Evolutionary conservation across 2,888 invertebrate genomes (phyloP).

Genomic region (Tenthredo notha): DNA sequence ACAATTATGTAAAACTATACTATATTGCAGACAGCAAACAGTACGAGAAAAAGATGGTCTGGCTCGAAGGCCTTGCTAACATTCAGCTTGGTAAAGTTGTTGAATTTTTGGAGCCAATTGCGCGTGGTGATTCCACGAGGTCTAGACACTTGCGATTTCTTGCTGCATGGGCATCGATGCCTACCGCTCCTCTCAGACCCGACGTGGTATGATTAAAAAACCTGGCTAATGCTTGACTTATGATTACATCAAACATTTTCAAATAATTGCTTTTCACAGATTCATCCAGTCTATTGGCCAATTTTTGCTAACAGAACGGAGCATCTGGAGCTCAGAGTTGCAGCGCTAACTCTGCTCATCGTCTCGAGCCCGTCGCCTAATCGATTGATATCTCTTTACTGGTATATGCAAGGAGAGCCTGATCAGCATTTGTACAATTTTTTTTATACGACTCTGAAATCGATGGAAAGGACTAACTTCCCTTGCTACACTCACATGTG

Average conservation of each 20-base stretch:
- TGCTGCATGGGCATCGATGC: slow-evolving; percentile 83
- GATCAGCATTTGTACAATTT: slow-evolving; percentile 85
- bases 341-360: slow-evolving; percentile 84
- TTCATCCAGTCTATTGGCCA: slow-evolving; percentile 84
- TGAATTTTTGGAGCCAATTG: slow-evolving; percentile 78
- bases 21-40: slow-evolving; percentile 81
- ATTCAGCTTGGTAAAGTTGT: slow-evolving; percentile 81
- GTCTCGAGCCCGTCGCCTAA: slow-evolving; percentile 84
- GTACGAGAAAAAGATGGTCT: slow-evolving; percentile 86
- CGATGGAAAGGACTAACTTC: slow-evolving; percentile 84
- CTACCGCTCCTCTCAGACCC: slow-evolving; percentile 79
- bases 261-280: slow-evolving; percentile 71
- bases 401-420: slow-evolving; percentile 83
- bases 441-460: slow-evolving; percentile 86
- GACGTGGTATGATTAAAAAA: slow-evolving; percentile 77
- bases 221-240: neutral
- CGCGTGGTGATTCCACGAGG: slow-evolving; percentile 73
- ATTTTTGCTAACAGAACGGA: slow-evolving; percentile 85
- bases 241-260: slow-evolving; percentile 33
- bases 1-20: neutral
- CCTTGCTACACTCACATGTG: slow-evolving; percentile 85
- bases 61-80: slow-evolving; percentile 86
- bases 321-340: slow-evolving; percentile 84
- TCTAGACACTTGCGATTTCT: slow-evolving; percentile 84
- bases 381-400: slow-evolving; percentile 85